These are phyloP conservation scores for Gallinago paraguaiae DNA, from an alignment of 2,113 vertebrate genomes.

Conservation along the genomic window DNA sequence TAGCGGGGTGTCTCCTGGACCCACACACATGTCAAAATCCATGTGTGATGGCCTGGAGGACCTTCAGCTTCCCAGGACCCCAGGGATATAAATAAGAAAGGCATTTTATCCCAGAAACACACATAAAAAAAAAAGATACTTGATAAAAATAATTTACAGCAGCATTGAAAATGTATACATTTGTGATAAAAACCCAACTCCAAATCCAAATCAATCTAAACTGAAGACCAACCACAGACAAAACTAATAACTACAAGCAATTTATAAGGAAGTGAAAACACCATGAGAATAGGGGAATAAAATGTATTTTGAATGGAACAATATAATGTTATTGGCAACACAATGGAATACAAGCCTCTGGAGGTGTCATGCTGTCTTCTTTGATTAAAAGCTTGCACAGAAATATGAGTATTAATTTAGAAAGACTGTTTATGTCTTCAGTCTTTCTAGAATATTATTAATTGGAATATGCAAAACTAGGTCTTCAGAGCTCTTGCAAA, in stretches of 20 bases:
- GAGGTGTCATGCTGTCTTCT: slow-evolving; percentile 39
- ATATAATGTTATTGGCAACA: slow-evolving; percentile 13
- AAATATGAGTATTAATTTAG: slow-evolving; percentile 56
- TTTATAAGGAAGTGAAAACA: not conserved
- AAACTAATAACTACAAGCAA: slow-evolving; percentile 24
- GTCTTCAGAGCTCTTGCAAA: slow-evolving; percentile 15
- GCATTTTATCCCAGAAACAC: not conserved
- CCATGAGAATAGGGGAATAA: not conserved
- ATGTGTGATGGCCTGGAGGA: fast-evolving
- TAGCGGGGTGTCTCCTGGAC: not conserved
- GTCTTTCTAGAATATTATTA: slow-evolving; percentile 42
- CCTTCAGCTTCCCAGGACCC: not conserved
- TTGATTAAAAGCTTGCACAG: slow-evolving; percentile 62
- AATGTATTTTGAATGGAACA: not conserved
- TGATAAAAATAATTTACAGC: not conserved
- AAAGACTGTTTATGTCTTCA: slow-evolving; percentile 28
- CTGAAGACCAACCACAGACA: slow-evolving; percentile 35
- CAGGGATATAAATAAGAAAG: not conserved
- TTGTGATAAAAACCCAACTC: not conserved
- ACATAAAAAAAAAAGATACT: not conserved
- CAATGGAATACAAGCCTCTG: slow-evolving; percentile 33
- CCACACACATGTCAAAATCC: not conserved
- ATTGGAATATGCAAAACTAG: slow-evolving; percentile 42
- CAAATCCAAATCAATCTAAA: not conserved
- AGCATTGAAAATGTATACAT: not conserved